Percentiles rank a stretch among this genome's conserved stretches.
phyloP scores from a whole-genome alignment of 2,888 invertebrate species.

The Apomyelois bistriatella region DNA sequence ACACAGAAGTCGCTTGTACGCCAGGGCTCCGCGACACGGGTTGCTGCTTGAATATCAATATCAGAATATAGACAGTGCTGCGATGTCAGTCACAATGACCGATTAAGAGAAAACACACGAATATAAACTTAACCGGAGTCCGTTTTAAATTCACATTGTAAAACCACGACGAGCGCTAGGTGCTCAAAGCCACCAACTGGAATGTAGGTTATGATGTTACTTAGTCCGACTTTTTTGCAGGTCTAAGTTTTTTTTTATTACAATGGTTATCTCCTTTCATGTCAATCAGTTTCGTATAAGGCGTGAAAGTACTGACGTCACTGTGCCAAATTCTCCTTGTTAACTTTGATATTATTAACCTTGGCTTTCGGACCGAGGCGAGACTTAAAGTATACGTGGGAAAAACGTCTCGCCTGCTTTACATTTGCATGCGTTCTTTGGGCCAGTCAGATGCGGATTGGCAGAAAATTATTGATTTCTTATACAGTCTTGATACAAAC shows the following conservation, averaged over 20 bases:
- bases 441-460: not conserved
- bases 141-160: constrained; percentile 74
- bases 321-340: constrained; percentile 57
- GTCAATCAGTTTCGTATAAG: constrained; percentile 72
- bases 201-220: constrained; percentile 79
- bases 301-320: constrained; percentile 75
- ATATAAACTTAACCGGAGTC: constrained; percentile 65
- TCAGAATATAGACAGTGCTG: constrained; percentile 61
- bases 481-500: not conserved
- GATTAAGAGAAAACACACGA: constrained; percentile 72
- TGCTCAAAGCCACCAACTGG: constrained; percentile 58
- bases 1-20: constrained; percentile 52
- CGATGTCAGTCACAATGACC: constrained; percentile 67
- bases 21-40: constrained; percentile 54
- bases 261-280: constrained; percentile 73
- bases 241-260: constrained; percentile 64
- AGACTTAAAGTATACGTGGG: constrained; percentile 34
- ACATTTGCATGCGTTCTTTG: constrained; percentile 15
- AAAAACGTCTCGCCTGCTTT: constrained; percentile 31
- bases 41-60: constrained; percentile 75
- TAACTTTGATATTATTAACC: constrained; percentile 41
- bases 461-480: not conserved
- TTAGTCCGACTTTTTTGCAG: constrained; percentile 69
- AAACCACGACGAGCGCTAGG: constrained; percentile 42
- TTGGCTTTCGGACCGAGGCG: constrained; percentile 42